Evolutionary conservation across 2,888 invertebrate species (phyloP), one percentile per base, ranked within the genome.

Genomic region (Drosophila tanythrix): DNA sequence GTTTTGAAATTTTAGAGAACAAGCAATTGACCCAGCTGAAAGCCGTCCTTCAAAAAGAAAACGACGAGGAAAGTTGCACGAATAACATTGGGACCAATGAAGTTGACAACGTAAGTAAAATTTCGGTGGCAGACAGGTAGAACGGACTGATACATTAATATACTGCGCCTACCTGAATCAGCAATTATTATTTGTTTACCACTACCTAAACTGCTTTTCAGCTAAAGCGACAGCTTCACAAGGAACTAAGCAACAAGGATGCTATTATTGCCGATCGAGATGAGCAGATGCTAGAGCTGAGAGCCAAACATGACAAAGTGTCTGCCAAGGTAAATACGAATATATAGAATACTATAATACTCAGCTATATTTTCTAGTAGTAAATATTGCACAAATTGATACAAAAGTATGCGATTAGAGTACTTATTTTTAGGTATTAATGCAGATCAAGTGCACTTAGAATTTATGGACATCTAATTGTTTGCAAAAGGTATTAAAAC

Each of bases 151-250:
- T 43, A n/a, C n/a, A n/a, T 55, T 5, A 55, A 1, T 27, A 7
- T 33, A 13, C 15, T 27, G 18, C 15, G 18, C 18, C 46, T 58
- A 43, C 48, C 48, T 61, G 27, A 2, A 31, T 13, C 8, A n/a
- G 7, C 36, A 58, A 27, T n/a, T 29, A 60, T 58, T 43, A 25
- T 21, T n/a, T 51, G 2, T 35, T n/a, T 29, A 6, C 7, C 0
- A 62, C 21, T 62, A 48, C 53, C 61, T 62, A 33, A 2, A 13
- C n/a, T 29, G 8, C 11, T 55, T 69, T 86, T 33, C 76, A 93
- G 93, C 46, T 91, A 13, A 92, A 91, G 25, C 82, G 86, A n/a
- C 89, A 88, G 21, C 53, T 93, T n/a, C 72, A 81, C 4, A 92
- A 91, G 55, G 85, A 92, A 66, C 79, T 93, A 36, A 58, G 78